Conservation (phyloP, 2,888 invertebrate species). For the Epinotia brunnichana region DNA sequence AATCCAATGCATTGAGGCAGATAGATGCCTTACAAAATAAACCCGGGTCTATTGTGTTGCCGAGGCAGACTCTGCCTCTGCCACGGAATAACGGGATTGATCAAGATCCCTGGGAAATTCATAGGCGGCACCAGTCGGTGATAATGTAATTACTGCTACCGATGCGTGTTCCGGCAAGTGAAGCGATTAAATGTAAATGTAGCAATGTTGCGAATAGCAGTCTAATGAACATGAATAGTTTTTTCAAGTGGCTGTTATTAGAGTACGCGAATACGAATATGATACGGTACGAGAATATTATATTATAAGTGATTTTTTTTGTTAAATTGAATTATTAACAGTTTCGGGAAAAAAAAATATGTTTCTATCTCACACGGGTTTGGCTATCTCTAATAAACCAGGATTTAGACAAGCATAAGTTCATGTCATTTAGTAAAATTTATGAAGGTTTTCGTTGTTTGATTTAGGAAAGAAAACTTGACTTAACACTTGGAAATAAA, state of each 20-base stretch:
- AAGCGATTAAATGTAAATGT: neutral
- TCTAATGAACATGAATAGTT: neutral
- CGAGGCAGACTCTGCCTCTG: slow-evolving; percentile 1
- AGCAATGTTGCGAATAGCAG: neutral
- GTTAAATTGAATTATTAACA: too few relatives aligned
- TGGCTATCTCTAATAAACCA: too few relatives aligned
- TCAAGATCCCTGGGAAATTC: neutral
- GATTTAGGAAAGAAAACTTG: too few relatives aligned
- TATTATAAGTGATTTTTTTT: too few relatives aligned
- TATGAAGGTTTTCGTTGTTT: too few relatives aligned
- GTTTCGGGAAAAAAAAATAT: too few relatives aligned
- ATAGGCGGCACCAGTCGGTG: neutral
- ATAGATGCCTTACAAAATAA: neutral
- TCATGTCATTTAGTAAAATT: too few relatives aligned
- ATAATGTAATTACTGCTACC: slow-evolving; percentile 1
- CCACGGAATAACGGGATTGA: neutral
- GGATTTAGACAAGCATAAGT: too few relatives aligned
- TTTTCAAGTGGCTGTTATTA: neutral
- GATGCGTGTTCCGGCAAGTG: neutral
- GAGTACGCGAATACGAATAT: too few relatives aligned
- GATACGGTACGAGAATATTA: too few relatives aligned
- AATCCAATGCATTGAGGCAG: neutral
- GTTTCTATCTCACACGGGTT: too few relatives aligned
- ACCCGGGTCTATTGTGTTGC: neutral
- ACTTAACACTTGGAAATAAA: too few relatives aligned